These are phyloP conservation scores for Aleiodes testaceus DNA, from an alignment of 2,888 invertebrate genomes.

Conservation along the genomic window DNA sequence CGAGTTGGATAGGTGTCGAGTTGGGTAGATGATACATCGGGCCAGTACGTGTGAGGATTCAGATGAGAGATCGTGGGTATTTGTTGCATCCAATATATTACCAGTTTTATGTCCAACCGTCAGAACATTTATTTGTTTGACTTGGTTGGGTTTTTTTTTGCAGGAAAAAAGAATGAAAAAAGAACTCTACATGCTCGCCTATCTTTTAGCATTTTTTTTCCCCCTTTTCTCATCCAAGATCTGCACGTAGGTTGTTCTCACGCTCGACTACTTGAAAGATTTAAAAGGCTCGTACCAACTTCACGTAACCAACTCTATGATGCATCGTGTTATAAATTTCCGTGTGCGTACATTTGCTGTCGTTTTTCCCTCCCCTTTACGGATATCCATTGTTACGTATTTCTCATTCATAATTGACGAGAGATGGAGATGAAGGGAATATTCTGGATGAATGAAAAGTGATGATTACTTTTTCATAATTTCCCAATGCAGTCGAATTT, in stretches of 20 bases:
- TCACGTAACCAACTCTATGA: too few species aligned
- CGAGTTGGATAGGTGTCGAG: constrained; percentile 56
- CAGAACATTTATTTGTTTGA: constrained; percentile 65
- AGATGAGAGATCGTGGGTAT: constrained; percentile 64
- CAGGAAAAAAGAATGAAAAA: constrained; percentile 35
- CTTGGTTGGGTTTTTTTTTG: constrained; percentile 47
- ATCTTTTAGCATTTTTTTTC: too few species aligned
- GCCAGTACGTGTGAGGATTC: constrained; percentile 60
- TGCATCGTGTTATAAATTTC: too few species aligned
- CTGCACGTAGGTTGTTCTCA: constrained; percentile 36
- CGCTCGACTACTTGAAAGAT: constrained; percentile 50
- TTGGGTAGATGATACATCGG: constrained; percentile 57
- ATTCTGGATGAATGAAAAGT: too few species aligned
- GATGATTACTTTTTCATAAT: too few species aligned
- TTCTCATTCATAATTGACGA: too few species aligned
- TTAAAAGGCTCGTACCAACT: constrained; percentile 45
- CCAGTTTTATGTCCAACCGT: constrained; percentile 66
- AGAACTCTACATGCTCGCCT: constrained; percentile 18
- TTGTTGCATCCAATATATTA: constrained; percentile 67
- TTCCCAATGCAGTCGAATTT: too few species aligned
- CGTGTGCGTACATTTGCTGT: too few species aligned
- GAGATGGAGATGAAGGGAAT: too few species aligned
- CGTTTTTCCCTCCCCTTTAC: too few species aligned
- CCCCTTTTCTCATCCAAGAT: constrained; percentile 27
- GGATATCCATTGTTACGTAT: too few species aligned